These are phyloP conservation scores for Garra rufa DNA, from an alignment of 2,113 vertebrate species.

Conservation along the genomic window DNA sequence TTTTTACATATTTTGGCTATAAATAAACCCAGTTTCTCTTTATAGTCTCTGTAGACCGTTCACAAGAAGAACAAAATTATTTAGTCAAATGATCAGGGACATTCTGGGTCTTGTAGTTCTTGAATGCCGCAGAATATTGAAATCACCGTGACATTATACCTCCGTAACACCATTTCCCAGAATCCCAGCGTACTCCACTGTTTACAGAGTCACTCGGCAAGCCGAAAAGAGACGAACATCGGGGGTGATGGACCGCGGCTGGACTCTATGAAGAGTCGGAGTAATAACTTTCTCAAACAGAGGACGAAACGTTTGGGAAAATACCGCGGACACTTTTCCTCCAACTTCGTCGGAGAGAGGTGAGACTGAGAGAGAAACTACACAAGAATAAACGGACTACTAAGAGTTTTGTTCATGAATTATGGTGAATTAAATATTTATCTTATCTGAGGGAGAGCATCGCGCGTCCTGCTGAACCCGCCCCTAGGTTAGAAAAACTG, in stretches of 20 bases:
- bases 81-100: neutral
- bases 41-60: neutral
- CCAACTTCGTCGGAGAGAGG: slow-evolving; percentile 36
- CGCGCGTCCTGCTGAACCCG: slow-evolving; percentile 28
- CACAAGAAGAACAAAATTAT: neutral
- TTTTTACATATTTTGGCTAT: neutral
- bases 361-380: slow-evolving; percentile 33
- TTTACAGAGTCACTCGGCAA: slow-evolving; percentile 53
- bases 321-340: neutral
- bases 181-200: slow-evolving; percentile 56
- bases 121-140: neutral
- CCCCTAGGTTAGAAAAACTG: slow-evolving; percentile 23
- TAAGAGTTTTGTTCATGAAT: slow-evolving; percentile 5
- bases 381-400: neutral
- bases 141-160: neutral
- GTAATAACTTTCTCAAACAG: slow-evolving; percentile 28
- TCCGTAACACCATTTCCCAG: slow-evolving; percentile 72
- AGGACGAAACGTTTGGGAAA: slow-evolving; percentile 21
- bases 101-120: slow-evolving; percentile 46
- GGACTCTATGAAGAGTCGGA: slow-evolving; percentile 37
- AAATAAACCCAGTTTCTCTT: neutral
- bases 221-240: slow-evolving; percentile 43
- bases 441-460: slow-evolving; percentile 36
- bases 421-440: slow-evolving; percentile 46
- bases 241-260: slow-evolving; percentile 43